phyloP scores from a whole-genome alignment of 2,797 vertebrate species.

The Tokudaia muenninki region DNA sequence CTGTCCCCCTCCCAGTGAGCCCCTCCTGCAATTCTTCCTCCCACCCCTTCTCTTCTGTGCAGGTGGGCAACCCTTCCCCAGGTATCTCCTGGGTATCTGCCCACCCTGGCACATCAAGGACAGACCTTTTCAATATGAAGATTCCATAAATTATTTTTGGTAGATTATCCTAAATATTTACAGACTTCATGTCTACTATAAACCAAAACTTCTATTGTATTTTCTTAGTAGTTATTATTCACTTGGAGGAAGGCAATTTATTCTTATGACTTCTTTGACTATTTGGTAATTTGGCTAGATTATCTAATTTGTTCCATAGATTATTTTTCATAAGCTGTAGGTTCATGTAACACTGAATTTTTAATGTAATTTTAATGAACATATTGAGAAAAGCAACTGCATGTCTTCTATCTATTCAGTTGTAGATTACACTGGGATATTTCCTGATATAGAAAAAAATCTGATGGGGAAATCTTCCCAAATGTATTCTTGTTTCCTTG shows the following conservation, averaged over 20 bases:
- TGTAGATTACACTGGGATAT: not conserved
- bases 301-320: not conserved
- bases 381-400: not conserved
- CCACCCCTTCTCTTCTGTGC: not conserved
- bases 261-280: not conserved
- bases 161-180: conserved; percentile 16
- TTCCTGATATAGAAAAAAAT: conserved; percentile 54
- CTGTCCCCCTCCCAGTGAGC: not conserved
- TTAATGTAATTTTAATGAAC: conserved; percentile 12
- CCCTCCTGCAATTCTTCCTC: not conserved
- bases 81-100: not conserved
- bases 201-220: not conserved
- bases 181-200: conserved; percentile 15
- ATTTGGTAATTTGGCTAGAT: not conserved
- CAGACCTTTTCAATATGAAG: not conserved
- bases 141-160: not conserved
- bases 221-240: not conserved
- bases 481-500: not conserved
- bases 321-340: not conserved
- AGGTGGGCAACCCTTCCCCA: not conserved
- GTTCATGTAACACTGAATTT: not conserved
- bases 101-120: not conserved
- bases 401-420: not conserved
- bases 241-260: not conserved
- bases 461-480: not conserved